A percentile compares a stretch with the other conserved stretches of the same genome.
These are phyloP conservation scores for Epinotia nisella DNA, from an alignment of 2,888 invertebrate species.

Conservation along the genomic window DNA sequence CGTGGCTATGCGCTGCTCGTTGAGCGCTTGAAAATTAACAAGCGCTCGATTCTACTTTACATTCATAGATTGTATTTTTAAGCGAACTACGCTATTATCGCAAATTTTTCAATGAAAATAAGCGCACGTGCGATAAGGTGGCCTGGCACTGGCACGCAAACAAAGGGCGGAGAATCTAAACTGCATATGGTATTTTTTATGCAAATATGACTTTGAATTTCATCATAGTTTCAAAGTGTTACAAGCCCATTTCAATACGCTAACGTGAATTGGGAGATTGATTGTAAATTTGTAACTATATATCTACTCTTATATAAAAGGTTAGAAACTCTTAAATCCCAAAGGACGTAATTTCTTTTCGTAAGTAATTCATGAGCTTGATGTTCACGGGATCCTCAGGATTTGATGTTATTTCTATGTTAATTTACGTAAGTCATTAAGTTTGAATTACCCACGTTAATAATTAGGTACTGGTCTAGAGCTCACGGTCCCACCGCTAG, in stretches of 20 bases:
- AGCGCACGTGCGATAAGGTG: not conserved
- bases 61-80: conserved; percentile 29
- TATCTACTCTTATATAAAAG: not conserved
- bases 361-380: conserved; percentile 23
- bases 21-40: conserved; percentile 41
- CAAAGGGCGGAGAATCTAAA: not conserved
- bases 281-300: not conserved
- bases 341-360: conserved; percentile 20
- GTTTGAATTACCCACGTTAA: conserved; percentile 38
- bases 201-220: not conserved
- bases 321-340: not conserved
- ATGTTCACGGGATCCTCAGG: conserved; percentile 29
- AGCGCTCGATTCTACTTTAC: conserved; percentile 25
- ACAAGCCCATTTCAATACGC: not conserved
- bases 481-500: conserved; percentile 26
- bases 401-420: conserved; percentile 40
- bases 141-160: conserved; percentile 7
- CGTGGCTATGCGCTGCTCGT: conserved; percentile 53
- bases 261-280: not conserved
- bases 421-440: conserved; percentile 42
- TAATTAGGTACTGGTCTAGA: conserved; percentile 1
- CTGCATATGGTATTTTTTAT: conserved; percentile 1
- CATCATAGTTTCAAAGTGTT: not conserved
- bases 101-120: conserved; percentile 6
- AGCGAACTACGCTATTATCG: not conserved